Conservation (phyloP, 2,797 vertebrate species). For the Choloepus didactylus region DNA sequence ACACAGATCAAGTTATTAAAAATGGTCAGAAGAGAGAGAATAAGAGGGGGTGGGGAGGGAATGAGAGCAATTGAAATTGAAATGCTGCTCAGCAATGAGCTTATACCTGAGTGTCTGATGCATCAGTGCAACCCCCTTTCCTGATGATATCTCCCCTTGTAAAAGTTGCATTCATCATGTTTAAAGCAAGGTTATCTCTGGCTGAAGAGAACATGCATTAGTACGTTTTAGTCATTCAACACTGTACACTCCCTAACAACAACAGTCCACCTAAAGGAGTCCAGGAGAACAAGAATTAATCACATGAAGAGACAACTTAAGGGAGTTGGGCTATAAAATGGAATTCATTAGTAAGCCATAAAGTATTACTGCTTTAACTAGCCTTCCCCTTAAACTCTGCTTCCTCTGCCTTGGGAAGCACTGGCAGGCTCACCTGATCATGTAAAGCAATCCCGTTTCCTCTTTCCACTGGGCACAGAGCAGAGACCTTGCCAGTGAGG, state of each 20-base stretch:
- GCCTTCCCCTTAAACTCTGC: conserved; percentile 78
- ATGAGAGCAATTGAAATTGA: background rate
- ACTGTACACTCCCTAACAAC: conserved; percentile 95
- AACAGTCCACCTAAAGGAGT: conserved; percentile 90
- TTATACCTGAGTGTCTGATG: conserved; percentile 65
- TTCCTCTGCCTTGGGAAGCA: conserved; percentile 62
- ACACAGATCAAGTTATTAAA: conserved; percentile 56
- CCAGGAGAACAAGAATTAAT: conserved; percentile 90
- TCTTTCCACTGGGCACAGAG: background rate
- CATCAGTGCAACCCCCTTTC: conserved; percentile 60
- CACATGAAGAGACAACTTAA: conserved; percentile 91
- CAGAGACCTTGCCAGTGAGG: background rate
- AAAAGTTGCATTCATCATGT: conserved; percentile 90
- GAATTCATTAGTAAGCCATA: conserved; percentile 94
- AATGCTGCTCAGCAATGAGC: background rate
- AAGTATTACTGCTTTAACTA: conserved; percentile 86
- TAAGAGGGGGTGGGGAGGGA: background rate
- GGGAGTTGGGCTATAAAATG: conserved; percentile 90
- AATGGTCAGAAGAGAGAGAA: background rate
- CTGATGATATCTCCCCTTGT: conserved; percentile 80
- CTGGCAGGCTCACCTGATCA: background rate
- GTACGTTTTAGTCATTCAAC: conserved; percentile 94
- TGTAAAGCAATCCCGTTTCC: background rate
- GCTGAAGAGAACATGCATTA: conserved; percentile 91
- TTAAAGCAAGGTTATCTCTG: conserved; percentile 93